Conservation (phyloP, 2,888 invertebrate genomes). For the Rhaphigaster nebulosa region DNA sequence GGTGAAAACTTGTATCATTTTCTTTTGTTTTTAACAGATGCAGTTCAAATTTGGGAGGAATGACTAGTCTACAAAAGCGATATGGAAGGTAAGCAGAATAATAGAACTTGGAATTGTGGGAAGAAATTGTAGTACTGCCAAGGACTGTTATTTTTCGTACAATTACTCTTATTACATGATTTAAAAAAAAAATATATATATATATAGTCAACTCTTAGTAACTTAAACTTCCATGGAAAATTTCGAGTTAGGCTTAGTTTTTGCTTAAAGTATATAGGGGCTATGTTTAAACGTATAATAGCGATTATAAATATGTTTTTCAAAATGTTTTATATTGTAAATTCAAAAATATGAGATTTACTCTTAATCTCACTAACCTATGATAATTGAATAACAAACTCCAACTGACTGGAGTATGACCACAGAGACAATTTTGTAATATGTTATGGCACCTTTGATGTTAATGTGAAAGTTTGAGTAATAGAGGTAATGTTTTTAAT, state of each 20-base stretch:
- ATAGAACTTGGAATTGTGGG: background rate
- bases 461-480: background rate
- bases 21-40: constrained; percentile 48
- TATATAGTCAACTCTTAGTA: background rate
- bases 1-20: constrained; percentile 43
- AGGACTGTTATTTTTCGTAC: background rate
- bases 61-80: constrained; percentile 16
- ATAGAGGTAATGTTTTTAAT: background rate
- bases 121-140: background rate
- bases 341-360: background rate
- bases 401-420: background rate
- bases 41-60: constrained; percentile 43
- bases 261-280: background rate
- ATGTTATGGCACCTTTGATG: background rate
- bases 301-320: background rate
- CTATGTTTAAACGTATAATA: background rate
- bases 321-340: background rate
- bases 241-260: background rate
- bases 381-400: background rate
- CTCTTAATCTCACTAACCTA: background rate
- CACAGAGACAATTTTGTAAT: background rate
- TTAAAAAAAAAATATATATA: background rate
- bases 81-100: constrained; percentile 26
- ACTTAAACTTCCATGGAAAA: background rate
- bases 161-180: background rate